Evolutionary conservation across 2,797 vertebrate genomes (phyloP).

Genomic region (Todus mexicanus): DNA sequence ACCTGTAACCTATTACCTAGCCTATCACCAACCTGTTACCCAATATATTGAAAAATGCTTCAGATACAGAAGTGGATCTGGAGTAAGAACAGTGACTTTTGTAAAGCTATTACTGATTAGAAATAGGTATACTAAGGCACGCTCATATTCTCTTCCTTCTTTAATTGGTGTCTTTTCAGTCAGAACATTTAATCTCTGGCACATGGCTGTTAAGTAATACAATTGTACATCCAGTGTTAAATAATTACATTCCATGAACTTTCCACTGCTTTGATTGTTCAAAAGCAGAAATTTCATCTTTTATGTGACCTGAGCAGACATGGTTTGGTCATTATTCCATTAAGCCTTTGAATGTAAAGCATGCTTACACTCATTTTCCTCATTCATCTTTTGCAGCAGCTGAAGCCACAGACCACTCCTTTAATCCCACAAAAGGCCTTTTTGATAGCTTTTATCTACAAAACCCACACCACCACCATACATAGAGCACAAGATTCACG

Average conservation of each 20-base stretch:
- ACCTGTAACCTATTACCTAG: too few species aligned
- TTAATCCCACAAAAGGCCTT: neutral
- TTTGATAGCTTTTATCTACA: neutral
- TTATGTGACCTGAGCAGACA: constrained; percentile 14
- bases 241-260: neutral
- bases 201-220: neutral
- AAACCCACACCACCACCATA: neutral
- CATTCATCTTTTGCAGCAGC: neutral
- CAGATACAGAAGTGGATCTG: neutral
- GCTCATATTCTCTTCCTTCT: neutral
- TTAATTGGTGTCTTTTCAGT: constrained; percentile 5
- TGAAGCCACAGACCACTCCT: neutral
- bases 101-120: neutral
- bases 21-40: too few species aligned
- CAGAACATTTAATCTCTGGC: neutral
- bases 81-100: neutral
- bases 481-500: neutral
- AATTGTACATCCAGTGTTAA: neutral
- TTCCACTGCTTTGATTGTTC: neutral
- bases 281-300: neutral
- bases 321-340: neutral
- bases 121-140: too few species aligned
- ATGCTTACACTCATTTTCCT: neutral
- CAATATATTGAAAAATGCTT: too few species aligned
- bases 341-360: neutral